Base-by-base conservation (phyloP, 2,888 invertebrate genomes). In the Noctua fimbriata region DNA sequence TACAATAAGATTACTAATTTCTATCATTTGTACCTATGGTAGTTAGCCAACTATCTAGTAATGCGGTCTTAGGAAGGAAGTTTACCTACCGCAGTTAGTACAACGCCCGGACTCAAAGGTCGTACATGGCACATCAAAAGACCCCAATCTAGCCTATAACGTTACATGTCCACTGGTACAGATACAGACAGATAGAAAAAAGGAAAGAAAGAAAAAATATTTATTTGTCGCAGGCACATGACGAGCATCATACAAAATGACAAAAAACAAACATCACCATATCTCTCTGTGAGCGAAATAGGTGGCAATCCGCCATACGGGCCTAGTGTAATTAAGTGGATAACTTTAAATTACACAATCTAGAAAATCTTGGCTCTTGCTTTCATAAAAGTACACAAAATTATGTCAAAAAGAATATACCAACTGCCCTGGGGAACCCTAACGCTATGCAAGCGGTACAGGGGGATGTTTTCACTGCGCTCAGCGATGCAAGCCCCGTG, bases 391-490 rank as follows among this genome's bases (percentile, higher is more conserved):
- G 6, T 14, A 49, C 21, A 9, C 52, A 52, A 21, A 58, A 58
- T n/a, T 12, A 58, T 58, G n/a, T n/a, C n/a, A 12, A 58, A 55
- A 55, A 2, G 4, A 58, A 52, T 0, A 52, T 0, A 9, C 2
- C 0, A 32, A 12, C 16, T 10, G 24, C n/a, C 4, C 52, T 14
- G 18, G 21, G 73, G 77, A 89, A 71, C 80, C 63, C 79, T 80
- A 84, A 76, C 60, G 9, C 49, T 71, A 78, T 67, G 70, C 63
- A 87, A 78, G 84, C 79, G 81, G 79, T 55, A 69, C 74, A 66
- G 79, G 85, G 82, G 86, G 79, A 83, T 85, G 89, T 90, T 89
- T 91, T 87, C 85, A 87, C 76, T 87, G 89, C 84, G 87, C 87
- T 87, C 87, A 78, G 47, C 83, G 76, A 79, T 82, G 83, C 89